A percentile compares a stretch with the other conserved stretches of the same genome.
These are phyloP conservation scores for Haliclona indistincta DNA, from an alignment of 37 sponge, comb jelly and placozoan genomes.

Conservation along the genomic window DNA sequence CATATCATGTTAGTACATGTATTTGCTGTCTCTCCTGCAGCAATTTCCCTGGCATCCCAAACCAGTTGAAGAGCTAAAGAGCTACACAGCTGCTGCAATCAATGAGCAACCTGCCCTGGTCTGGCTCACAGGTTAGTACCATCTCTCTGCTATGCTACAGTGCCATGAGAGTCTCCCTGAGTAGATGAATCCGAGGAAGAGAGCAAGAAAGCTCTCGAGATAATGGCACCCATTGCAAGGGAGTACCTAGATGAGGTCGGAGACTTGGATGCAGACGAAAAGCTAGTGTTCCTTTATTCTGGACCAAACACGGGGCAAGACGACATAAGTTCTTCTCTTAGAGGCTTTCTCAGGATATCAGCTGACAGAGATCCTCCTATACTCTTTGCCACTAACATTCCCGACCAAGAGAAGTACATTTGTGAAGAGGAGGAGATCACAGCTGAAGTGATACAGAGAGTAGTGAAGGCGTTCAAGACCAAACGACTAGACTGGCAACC, in stretches of 20 bases:
- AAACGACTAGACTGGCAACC: too few relatives aligned
- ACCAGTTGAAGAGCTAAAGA: conserved; percentile 34
- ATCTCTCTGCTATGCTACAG: neutral
- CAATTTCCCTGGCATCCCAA: conserved; percentile 64
- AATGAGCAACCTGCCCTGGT: conserved; percentile 36
- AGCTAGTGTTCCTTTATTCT: neutral
- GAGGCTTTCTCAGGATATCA: neutral
- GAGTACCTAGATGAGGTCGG: neutral
- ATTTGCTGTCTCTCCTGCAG: neutral
- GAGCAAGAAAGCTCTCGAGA: neutral
- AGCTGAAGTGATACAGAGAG: neutral
- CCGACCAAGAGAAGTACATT: neutral
- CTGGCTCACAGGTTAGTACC: conserved; percentile 37
- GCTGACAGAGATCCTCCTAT: neutral
- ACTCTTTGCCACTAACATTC: neutral
- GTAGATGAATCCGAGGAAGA: neutral
- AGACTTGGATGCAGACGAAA: too few relatives aligned
- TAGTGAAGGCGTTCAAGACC: neutral
- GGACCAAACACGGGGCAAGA: neutral
- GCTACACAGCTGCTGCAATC: conserved; percentile 1
- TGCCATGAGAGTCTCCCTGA: neutral
- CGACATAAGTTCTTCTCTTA: neutral
- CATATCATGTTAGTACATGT: neutral
- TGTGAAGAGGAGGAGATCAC: neutral
- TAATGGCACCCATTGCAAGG: conserved; percentile 10